These are phyloP conservation scores for Mythimna pallens DNA, from an alignment of 2,888 invertebrate species.

Conservation along the genomic window DNA sequence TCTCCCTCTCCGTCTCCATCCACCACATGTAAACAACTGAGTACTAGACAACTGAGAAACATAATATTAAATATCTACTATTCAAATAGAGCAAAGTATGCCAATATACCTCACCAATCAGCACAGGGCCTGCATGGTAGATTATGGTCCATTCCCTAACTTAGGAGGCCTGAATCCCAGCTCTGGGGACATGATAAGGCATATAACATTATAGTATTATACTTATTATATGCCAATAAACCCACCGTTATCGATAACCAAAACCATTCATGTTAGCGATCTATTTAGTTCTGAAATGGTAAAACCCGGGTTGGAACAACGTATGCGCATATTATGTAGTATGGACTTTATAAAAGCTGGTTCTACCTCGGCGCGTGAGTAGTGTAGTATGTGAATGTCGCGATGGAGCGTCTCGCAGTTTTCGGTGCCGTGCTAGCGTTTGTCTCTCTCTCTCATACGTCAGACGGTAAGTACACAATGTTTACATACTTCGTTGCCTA, in stretches of 20 bases:
- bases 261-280: neutral
- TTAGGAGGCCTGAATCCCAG: too few relatives aligned
- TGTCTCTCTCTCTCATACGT: slow-evolving; percentile 12
- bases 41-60: too few relatives aligned
- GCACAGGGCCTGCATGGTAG: too few relatives aligned
- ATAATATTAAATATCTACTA: too few relatives aligned
- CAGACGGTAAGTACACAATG: slow-evolving; percentile 18
- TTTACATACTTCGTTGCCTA: neutral
- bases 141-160: too few relatives aligned
- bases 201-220: too few relatives aligned
- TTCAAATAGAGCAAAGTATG: neutral
- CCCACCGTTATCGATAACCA: neutral
- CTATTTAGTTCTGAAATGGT: slow-evolving; percentile 2
- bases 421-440: slow-evolving; percentile 11
- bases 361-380: neutral
- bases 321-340: neutral
- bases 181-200: too few relatives aligned
- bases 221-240: neutral
- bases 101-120: too few relatives aligned
- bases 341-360: slow-evolving; percentile 27
- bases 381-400: slow-evolving; percentile 17
- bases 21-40: too few relatives aligned
- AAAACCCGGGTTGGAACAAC: slow-evolving; percentile 2
- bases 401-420: slow-evolving; percentile 5
- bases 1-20: too few relatives aligned